Evolutionary conservation across 2,113 vertebrate genomes (phyloP), one percentile per base, ranked within the genome.

Genomic region (Osmerus eperlanus): DNA sequence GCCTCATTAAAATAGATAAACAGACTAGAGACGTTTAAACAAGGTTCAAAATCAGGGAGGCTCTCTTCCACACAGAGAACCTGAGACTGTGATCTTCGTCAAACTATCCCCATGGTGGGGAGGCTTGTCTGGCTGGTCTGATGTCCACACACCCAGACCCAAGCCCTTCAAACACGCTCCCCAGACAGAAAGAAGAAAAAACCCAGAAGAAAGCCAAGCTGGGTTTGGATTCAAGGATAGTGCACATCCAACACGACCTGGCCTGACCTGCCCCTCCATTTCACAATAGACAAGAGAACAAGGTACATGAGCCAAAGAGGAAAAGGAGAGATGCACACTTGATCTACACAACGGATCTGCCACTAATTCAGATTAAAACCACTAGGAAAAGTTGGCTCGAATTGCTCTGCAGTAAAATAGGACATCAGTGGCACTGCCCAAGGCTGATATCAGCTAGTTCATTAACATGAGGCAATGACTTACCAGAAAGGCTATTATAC

Each of bases 401-500:
- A 74, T 51, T 59, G 70, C 81, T 73, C 82, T 81, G 75, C 82
- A 74, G 78, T 82, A 80, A 84, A 86, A 87, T 71, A 81, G 84
- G 83, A 85, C 41, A 65, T 21, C 32, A 88, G 79, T 83, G 77
- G 69, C 83, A 82, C 69, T 76, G 84, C 85, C 80, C 64, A 63
- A 82, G 88, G 85, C 85, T 88, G 78, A 82, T 79, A 47, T 47
- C 41, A 86, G 81, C 69, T 78, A 81, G 77, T 85, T 86, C 88
- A 88, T 89, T 88, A 88, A 84, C 78, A 63, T 76, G 76, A 79
- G 74, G 76, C 81, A 84, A 86, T 77, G 81, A 87, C 96, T 97
- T 94, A 99, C 97, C 95, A 96, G 82, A 61, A 99, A 98, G 14
- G 97, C 95, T 81, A 91, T 82, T 87, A 96, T 65, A 80, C 97